These are phyloP conservation scores for Dexiosoma caninum DNA, from an alignment of 2,888 invertebrate genomes.

Conservation along the genomic window DNA sequence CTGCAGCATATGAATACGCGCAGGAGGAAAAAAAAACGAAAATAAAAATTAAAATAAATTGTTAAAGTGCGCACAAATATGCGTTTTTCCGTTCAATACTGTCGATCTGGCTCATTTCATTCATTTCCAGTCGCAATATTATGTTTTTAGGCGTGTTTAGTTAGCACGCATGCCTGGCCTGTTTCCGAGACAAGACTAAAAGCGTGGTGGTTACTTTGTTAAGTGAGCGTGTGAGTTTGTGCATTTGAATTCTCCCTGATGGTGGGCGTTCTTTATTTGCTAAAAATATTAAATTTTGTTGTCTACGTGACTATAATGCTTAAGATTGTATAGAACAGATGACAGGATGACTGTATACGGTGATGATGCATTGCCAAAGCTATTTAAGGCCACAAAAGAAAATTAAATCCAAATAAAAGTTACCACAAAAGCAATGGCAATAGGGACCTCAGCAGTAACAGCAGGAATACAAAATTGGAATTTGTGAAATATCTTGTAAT, in stretches of 20 bases:
- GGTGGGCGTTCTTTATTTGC: constrained; percentile 63
- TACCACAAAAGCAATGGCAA: neutral
- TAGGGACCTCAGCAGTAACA: neutral
- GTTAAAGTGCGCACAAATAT: constrained; percentile 56
- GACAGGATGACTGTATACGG: constrained; percentile 41
- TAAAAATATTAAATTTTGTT: constrained; percentile 64
- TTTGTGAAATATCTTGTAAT: constrained; percentile 44
- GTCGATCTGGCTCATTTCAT: constrained; percentile 8
- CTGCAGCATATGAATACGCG: constrained; percentile 5
- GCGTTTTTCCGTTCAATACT: constrained; percentile 50
- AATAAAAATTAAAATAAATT: constrained; percentile 59
- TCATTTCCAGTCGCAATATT: constrained; percentile 36
- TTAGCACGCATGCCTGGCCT: constrained; percentile 61
- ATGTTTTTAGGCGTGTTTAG: constrained; percentile 58
- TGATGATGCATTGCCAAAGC: constrained; percentile 56
- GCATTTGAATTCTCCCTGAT: constrained; percentile 36
- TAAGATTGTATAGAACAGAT: constrained; percentile 50
- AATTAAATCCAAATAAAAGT: constrained; percentile 9
- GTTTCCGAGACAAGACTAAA: constrained; percentile 33
- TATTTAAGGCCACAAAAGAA: constrained; percentile 31
- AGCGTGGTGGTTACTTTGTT: constrained; percentile 9
- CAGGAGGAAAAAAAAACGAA: neutral
- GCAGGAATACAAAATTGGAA: constrained; percentile 38
- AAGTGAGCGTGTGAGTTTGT: constrained; percentile 17
- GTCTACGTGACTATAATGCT: constrained; percentile 63